phyloP scores from a whole-genome alignment of 2,888 invertebrate species.

The Ennomos fuscantarius region DNA sequence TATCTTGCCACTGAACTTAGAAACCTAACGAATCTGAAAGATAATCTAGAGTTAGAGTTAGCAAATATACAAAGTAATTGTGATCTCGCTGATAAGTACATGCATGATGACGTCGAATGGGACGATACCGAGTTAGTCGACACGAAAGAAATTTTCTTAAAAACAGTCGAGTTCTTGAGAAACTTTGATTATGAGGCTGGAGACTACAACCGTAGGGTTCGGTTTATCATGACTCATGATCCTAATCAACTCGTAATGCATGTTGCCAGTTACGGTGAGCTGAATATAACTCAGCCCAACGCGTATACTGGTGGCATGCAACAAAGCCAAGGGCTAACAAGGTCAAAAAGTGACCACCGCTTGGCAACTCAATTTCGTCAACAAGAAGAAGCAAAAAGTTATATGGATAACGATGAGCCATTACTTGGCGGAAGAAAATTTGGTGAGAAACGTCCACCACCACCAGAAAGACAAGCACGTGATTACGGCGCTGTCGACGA shows the following conservation, averaged over 20 bases:
- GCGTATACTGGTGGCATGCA: conserved; percentile 86
- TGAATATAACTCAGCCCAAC: conserved; percentile 90
- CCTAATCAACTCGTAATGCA: conserved; percentile 96
- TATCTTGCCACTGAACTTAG: conserved; percentile 95
- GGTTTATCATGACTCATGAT: conserved; percentile 95
- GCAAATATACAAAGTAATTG: conserved; percentile 98
- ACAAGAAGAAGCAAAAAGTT: conserved; percentile 90
- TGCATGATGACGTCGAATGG: conserved; percentile 95
- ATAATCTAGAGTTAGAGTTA: conserved; percentile 97
- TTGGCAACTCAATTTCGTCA: conserved; percentile 95
- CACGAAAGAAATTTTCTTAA: conserved; percentile 97
- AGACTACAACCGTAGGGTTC: conserved; percentile 93
- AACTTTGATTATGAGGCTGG: conserved; percentile 97
- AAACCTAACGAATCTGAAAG: conserved; percentile 94
- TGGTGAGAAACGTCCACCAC: conserved; percentile 88
- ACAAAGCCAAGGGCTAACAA: conserved; percentile 91
- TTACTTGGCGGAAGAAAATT: conserved; percentile 91
- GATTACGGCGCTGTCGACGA: conserved; percentile 87
- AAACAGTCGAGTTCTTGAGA: conserved; percentile 97
- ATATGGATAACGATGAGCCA: conserved; percentile 88
- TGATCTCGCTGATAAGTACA: conserved; percentile 97
- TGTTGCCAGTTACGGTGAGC: conserved; percentile 95
- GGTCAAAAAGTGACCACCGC: conserved; percentile 97
- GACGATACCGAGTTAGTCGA: conserved; percentile 97
- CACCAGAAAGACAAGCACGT: conserved; percentile 79